These are phyloP conservation scores for Pandemis cinnamomeana DNA, from an alignment of 2,888 invertebrate genomes.

Conservation along the genomic window DNA sequence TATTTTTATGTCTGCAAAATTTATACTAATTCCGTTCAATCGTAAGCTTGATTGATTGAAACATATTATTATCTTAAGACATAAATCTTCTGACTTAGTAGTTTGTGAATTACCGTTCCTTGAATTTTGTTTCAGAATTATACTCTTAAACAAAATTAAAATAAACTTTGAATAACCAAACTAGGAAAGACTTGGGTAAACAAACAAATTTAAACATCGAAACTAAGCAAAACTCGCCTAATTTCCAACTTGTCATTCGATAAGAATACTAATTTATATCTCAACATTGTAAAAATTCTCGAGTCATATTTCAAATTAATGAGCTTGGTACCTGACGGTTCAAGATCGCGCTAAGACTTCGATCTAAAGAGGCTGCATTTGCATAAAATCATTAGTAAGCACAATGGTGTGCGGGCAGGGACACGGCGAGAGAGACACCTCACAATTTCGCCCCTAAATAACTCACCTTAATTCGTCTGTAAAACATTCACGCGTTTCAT, in stretches of 20 bases:
- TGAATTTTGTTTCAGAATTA: too few relatives aligned
- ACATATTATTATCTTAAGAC: too few relatives aligned
- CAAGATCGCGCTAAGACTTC: slow-evolving; percentile 84
- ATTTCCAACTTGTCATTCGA: slow-evolving; percentile 58
- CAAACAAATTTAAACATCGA: slow-evolving; percentile 29
- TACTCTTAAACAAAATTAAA: not conserved
- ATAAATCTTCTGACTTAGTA: too few relatives aligned
- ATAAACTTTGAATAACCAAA: not conserved
- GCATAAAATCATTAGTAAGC: slow-evolving; percentile 85
- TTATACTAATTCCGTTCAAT: too few relatives aligned
- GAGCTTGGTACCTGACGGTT: slow-evolving; percentile 83
- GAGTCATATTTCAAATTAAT: slow-evolving; percentile 83
- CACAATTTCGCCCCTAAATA: slow-evolving; percentile 71
- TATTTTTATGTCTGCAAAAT: too few relatives aligned
- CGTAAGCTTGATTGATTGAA: too few relatives aligned
- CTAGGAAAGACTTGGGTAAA: not conserved
- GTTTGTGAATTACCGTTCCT: too few relatives aligned
- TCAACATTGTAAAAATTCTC: slow-evolving; percentile 70
- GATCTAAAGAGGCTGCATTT: slow-evolving; percentile 84
- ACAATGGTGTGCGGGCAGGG: slow-evolving; percentile 83
- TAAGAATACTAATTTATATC: slow-evolving; percentile 72
- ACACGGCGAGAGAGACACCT: slow-evolving; percentile 79
- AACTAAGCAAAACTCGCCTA: slow-evolving; percentile 46
- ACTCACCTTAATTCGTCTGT: slow-evolving; percentile 52
- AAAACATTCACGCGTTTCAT: slow-evolving; percentile 50